phyloP scores from a whole-genome alignment of 2,113 vertebrate species.

The Papio anubis region DNA sequence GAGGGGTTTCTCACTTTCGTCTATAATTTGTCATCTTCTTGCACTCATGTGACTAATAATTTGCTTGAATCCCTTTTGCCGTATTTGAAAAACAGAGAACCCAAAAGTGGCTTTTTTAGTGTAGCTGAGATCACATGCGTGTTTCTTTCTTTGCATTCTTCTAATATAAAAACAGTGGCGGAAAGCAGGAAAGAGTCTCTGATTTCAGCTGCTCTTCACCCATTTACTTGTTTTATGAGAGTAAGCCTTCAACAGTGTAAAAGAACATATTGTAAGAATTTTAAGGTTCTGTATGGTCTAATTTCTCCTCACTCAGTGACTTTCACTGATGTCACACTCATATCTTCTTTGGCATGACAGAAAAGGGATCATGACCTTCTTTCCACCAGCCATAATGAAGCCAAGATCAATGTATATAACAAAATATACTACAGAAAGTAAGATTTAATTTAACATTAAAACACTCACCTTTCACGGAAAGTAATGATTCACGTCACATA shows the following conservation, averaged over 20 bases:
- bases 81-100: constrained; percentile 55
- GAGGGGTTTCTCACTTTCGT: constrained; percentile 51
- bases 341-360: neutral
- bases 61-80: constrained; percentile 56
- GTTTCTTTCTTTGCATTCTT: constrained; percentile 5
- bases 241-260: neutral
- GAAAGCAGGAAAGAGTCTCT: neutral
- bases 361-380: neutral
- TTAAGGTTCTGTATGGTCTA: neutral
- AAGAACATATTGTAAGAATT: neutral
- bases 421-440: neutral
- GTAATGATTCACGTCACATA: neutral
- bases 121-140: neutral
- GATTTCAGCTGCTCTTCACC: neutral
- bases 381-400: neutral
- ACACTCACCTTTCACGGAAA: neutral
- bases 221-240: neutral
- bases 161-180: neutral
- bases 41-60: constrained; percentile 34
- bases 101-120: neutral
- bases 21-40: constrained; percentile 58
- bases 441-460: neutral
- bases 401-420: neutral
- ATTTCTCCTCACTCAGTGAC: neutral
- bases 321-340: neutral